These are phyloP conservation scores for Synanthedon formicaeformis DNA, from an alignment of 2,888 invertebrate genomes.

Conservation along the genomic window DNA sequence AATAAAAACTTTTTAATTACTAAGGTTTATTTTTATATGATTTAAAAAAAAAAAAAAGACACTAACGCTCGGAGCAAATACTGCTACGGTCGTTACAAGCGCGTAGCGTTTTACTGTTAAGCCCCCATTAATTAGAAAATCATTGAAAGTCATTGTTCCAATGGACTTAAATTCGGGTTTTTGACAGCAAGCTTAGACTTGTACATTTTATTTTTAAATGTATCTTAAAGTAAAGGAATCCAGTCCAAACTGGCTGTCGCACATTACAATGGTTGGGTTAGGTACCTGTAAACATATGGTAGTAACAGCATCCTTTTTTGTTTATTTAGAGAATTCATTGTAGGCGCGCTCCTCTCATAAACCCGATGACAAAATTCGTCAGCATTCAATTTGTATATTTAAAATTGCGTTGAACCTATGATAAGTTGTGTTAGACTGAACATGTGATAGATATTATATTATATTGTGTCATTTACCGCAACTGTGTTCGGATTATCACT, in stretches of 20 bases:
- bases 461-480: too few relatives aligned
- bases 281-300: conserved; percentile 64
- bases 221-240: background rate
- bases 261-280: conserved; percentile 35
- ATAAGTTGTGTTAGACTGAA: too few relatives aligned
- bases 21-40: too few relatives aligned
- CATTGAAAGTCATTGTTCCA: conserved; percentile 33
- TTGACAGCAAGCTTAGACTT: conserved; percentile 30
- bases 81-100: too few relatives aligned
- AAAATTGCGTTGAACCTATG: conserved; percentile 1
- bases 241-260: conserved; percentile 38
- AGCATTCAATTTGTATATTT: conserved; percentile 1
- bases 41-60: too few relatives aligned
- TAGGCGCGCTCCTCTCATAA: conserved; percentile 28
- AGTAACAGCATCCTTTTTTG: conserved; percentile 45
- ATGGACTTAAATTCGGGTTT: conserved; percentile 24
- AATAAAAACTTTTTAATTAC: too few relatives aligned
- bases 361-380: conserved; percentile 14
- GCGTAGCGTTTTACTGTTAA: too few relatives aligned
- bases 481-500: too few relatives aligned
- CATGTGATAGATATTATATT: too few relatives aligned
- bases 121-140: conserved; percentile 10
- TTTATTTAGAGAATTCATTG: conserved; percentile 30
- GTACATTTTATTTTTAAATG: background rate
- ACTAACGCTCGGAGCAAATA: too few relatives aligned